Evolutionary conservation across 2,888 invertebrate species (phyloP), one percentile per base, ranked within the genome.

Genomic region (Lepidocyrtoides sp.): DNA sequence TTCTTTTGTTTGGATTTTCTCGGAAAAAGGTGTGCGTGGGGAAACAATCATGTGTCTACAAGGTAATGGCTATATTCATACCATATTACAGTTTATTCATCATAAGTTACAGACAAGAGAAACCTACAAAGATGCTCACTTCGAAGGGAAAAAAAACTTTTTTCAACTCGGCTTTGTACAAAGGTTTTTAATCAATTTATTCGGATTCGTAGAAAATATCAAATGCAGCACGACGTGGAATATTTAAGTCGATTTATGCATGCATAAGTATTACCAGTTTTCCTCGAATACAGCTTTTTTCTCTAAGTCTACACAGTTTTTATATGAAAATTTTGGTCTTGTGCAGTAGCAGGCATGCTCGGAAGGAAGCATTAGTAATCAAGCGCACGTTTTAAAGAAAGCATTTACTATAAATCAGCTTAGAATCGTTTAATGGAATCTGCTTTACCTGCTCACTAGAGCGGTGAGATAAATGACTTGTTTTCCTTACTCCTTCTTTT

Each of bases 381-480:
- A 83, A 66, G 66, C n/a, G 51, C 69, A 36, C 63, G 63, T 69
- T 84, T 48, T 20, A 44, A 32, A 84, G 69, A 66, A 66, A 32
- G 66, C 32, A 48, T 23, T 84, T 48, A 84, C 69, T 69, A 84
- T 84, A 84, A 84, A 84, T 84, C 84, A 84, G 84, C 51, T 51
- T 51, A 12, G 54, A 32, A 51, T 32, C 69, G 63, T 41, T 66
- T 66, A 84, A 84, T 84, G 84, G 69, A 84, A 69, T 44, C 84
- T 81, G 60, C n/a, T 81, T 29, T 85, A 85, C 60, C 63, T 77
- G 86, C 48, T 77, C 86, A 77, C 60, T 86, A 86, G 86, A 86
- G 77, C 77, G 60, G 60, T 29, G 86, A 86, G 77, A 86, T 86
- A 86, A 86, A 86, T 72, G 77, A 86, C 77, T 75, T 75, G 60